Evolutionary conservation across 2,113 vertebrate genomes (phyloP).

Genomic region (Piaya cayana): DNA sequence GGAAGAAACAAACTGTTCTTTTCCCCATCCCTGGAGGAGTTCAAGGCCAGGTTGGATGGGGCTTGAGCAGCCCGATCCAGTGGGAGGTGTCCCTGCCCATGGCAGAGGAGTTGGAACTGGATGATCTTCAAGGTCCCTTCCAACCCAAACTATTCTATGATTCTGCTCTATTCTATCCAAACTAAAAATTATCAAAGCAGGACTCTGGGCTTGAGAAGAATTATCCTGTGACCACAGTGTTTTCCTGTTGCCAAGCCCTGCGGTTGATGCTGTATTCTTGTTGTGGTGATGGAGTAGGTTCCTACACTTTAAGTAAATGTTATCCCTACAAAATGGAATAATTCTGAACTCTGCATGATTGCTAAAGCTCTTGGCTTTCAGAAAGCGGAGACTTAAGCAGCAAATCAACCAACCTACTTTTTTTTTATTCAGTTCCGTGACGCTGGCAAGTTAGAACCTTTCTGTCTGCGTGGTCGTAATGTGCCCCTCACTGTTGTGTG

Average conservation of each 20-base stretch:
- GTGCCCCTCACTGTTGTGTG: not conserved
- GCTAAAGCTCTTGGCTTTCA: slow-evolving; percentile 14
- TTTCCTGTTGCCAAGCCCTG: slow-evolving; percentile 11
- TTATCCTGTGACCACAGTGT: not conserved
- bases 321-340: not conserved
- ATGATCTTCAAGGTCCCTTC: too few species aligned
- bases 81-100: too few species aligned
- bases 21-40: not conserved
- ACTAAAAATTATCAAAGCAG: not conserved
- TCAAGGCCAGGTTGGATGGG: too few species aligned
- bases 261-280: not conserved
- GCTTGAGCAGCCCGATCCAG: too few species aligned
- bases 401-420: slow-evolving; percentile 20
- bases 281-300: not conserved
- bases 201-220: not conserved
- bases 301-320: slow-evolving; percentile 21
- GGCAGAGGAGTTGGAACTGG: too few species aligned
- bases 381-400: not conserved
- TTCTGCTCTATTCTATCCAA: not conserved
- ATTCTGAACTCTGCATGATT: slow-evolving; percentile 20
- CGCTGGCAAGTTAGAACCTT: not conserved
- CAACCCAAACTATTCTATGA: too few species aligned
- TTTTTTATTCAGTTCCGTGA: not conserved
- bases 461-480: not conserved
- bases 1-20: slow-evolving; percentile 16